Base-by-base conservation (phyloP, 2,113 vertebrate species). In the Pteronura brasiliensis region DNA sequence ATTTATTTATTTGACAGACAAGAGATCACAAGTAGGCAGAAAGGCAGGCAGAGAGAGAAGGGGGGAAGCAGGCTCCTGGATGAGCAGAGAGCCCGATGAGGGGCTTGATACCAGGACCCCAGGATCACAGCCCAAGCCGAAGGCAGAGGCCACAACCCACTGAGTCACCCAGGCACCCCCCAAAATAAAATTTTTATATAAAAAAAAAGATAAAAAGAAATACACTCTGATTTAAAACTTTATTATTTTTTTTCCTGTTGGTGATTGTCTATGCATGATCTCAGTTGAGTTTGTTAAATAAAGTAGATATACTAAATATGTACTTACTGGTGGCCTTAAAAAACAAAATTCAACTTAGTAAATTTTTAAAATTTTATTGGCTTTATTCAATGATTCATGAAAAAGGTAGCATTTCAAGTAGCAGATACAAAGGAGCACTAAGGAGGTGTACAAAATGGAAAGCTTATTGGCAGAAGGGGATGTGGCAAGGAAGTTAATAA, bases 81-180 rank as follows among this genome's bases (percentile, higher is more conserved):
- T 5, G 0, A 55, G 17, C 52, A 55, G 15, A 55, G 5, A 6
- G 15, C 52, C 17, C 0, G 52, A 18, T 55, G 52, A 0, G 1
- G 52, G 52, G 15, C 52, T 55, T 4, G 2, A 55, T 55, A 17
- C 52, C 52, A 55, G 52, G 5, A 55, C 52, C 17, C 52, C 52
- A 15, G 52, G 52, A 55, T 55, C 52, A 55, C 52, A 18, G 18
- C 52, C 52, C 17, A 55, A 55, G 52, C 17, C 1, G 52, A 55
- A 55, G 52, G 17, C 52, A 55, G 52, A 55, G 52, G 17, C 52
- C 52, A 17, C 52, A 55, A 55, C 17, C 15, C 17, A 55, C 52
- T 6, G 52, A 55, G 5, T 5, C 17, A 55, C 6, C 52, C 52
- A 55, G 17, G 52, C 52, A 55, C 17, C 15, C 52, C 52, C 52